These are phyloP conservation scores for Atethmia centrago DNA, from an alignment of 2,888 invertebrate species.

Conservation along the genomic window DNA sequence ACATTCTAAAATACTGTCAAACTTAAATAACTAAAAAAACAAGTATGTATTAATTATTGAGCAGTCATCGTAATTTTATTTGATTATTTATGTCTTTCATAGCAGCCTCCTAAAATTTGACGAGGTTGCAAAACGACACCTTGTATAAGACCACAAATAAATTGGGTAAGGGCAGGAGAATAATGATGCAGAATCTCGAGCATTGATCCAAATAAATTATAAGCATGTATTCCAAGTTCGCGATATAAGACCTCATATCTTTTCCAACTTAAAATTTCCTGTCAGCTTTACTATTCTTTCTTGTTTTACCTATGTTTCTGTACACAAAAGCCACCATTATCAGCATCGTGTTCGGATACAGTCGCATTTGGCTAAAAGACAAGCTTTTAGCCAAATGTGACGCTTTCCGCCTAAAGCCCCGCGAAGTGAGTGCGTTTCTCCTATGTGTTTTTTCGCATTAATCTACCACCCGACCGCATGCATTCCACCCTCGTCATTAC, in stretches of 20 bases:
- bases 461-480: slow-evolving; percentile 54
- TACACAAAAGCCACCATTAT: slow-evolving; percentile 25
- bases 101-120: too few species aligned
- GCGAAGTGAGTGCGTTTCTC: slow-evolving; percentile 45
- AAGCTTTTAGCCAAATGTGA: slow-evolving; percentile 58
- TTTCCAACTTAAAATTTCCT: not conserved
- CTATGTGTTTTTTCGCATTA: slow-evolving; percentile 38
- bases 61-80: too few species aligned
- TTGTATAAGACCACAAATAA: too few species aligned
- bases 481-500: slow-evolving; percentile 63
- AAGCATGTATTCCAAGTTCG: not conserved
- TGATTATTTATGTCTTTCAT: too few species aligned
- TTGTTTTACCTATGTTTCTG: not conserved
- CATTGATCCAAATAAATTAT: too few species aligned
- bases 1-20: too few species aligned
- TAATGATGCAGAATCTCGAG: not conserved
- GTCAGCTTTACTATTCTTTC: not conserved
- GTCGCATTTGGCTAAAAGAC: slow-evolving; percentile 61
- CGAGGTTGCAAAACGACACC: too few species aligned
- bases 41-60: too few species aligned
- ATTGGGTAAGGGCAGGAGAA: too few species aligned
- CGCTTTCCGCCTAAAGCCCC: slow-evolving; percentile 31
- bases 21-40: too few species aligned
- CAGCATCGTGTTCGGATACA: slow-evolving; percentile 21
- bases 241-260: not conserved